phyloP scores from a whole-genome alignment of 1,140 invertebrate species.

The Telenomus remus region DNA sequence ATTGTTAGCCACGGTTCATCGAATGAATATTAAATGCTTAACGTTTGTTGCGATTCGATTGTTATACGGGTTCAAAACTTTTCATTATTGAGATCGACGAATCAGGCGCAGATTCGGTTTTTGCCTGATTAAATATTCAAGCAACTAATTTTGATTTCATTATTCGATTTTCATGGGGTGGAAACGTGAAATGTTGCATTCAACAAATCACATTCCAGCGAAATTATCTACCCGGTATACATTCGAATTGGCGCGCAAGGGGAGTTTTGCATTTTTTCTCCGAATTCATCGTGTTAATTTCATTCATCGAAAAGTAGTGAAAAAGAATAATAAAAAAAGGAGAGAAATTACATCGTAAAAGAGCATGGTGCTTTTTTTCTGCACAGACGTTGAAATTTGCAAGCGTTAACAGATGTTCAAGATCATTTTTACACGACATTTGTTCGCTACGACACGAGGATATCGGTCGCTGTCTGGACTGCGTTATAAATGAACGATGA shows the following conservation, averaged over 20 bases:
- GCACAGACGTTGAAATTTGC: slow-evolving; percentile 37
- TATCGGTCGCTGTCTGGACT: slow-evolving; percentile 10
- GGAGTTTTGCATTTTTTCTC: too few species aligned
- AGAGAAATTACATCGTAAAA: slow-evolving; percentile 3
- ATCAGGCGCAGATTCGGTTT: neutral
- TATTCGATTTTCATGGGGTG: slow-evolving; percentile 2
- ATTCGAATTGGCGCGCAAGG: neutral
- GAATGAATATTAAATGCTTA: slow-evolving; percentile 33
- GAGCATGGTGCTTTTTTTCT: slow-evolving; percentile 17
- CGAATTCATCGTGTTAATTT: too few species aligned
- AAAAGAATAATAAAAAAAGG: neutral
- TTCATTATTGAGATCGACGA: neutral
- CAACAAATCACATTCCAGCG: neutral
- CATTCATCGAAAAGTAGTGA: too few species aligned
- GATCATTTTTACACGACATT: slow-evolving; percentile 46
- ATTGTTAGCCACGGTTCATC: slow-evolving; percentile 23
- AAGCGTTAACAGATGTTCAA: slow-evolving; percentile 45
- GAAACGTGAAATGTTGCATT: neutral
- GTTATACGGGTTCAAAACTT: neutral
- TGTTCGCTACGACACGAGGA: slow-evolving; percentile 31
- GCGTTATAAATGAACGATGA: slow-evolving; percentile 47
- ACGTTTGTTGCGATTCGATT: neutral
- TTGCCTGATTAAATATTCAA: slow-evolving; percentile 6
- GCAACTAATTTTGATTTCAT: slow-evolving; percentile 1
- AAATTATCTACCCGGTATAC: neutral